Evolutionary conservation across 2,113 vertebrate genomes (phyloP).

Genomic region (Rhodinocichla rosea): DNA sequence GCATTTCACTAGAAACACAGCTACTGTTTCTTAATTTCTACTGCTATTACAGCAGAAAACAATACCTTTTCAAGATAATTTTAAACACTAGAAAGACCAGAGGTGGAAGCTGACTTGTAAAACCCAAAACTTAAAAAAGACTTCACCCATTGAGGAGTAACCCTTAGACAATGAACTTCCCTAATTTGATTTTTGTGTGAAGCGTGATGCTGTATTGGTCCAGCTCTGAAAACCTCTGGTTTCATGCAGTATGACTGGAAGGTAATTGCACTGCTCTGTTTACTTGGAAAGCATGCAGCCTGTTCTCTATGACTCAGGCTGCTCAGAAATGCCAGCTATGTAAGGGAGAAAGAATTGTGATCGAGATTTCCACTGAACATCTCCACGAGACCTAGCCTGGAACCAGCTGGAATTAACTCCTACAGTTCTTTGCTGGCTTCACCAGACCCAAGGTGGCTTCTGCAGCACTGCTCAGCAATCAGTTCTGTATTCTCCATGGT

Average conservation of each 20-base stretch:
- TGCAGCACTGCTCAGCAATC: neutral
- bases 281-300: neutral
- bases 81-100: neutral
- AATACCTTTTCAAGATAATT: neutral
- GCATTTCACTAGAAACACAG: neutral
- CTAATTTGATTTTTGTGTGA: neutral
- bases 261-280: neutral
- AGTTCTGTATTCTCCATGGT: neutral
- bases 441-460: neutral
- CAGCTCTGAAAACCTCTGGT: neutral
- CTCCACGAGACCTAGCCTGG: neutral
- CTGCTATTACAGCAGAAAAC: neutral
- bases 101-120: neutral
- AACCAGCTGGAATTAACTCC: neutral
- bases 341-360: neutral
- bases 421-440: neutral
- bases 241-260: neutral
- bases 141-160: neutral
- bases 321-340: neutral
- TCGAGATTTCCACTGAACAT: neutral
- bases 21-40: neutral
- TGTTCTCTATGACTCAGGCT: neutral
- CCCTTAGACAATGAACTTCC: neutral
- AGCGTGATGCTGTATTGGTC: neutral
- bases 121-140: neutral